Percentiles rank a stretch among this genome's conserved stretches.
These are phyloP conservation scores for Allobates femoralis DNA, from an alignment of 2,797 vertebrate genomes.

Conservation along the genomic window DNA sequence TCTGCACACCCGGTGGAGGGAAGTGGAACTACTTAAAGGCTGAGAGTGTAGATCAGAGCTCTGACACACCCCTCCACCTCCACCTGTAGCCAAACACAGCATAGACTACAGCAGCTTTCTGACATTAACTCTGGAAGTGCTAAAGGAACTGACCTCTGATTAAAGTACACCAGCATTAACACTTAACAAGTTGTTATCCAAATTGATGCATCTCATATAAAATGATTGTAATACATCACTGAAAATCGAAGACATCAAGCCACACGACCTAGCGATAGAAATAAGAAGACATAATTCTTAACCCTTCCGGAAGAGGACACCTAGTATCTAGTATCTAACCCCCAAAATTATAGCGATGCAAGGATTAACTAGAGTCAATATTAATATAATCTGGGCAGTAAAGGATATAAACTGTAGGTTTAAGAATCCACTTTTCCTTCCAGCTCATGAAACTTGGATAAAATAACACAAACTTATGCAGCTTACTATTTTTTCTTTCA, in stretches of 20 bases:
- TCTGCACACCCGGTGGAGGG: no score
- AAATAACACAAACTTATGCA: constrained; percentile 81
- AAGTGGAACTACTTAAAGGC: no score
- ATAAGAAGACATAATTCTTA: constrained; percentile 9
- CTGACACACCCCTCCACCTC: no score
- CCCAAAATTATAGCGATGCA: constrained; percentile 21
- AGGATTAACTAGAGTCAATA: constrained; percentile 23
- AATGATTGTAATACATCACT: constrained; percentile 22
- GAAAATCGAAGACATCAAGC: constrained; percentile 1
- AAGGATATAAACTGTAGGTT: constrained; percentile 61
- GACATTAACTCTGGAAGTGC: no score
- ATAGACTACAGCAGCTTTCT: no score
- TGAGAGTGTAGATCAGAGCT: no score
- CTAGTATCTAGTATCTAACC: constrained; percentile 9
- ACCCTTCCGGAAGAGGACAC: constrained; percentile 20
- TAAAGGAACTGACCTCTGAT: no score
- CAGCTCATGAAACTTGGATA: constrained; percentile 78
- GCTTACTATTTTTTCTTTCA: constrained; percentile 76
- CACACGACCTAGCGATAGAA: neutral
- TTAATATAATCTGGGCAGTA: constrained; percentile 62
- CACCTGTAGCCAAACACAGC: no score
- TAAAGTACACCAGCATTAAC: neutral
- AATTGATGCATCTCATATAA: constrained; percentile 1
- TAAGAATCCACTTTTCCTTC: constrained; percentile 73
- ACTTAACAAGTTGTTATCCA: no score